Percentiles rank a stretch among this genome's conserved stretches.
phyloP scores from a whole-genome alignment of 2,797 vertebrate species.

The Alca torda region DNA sequence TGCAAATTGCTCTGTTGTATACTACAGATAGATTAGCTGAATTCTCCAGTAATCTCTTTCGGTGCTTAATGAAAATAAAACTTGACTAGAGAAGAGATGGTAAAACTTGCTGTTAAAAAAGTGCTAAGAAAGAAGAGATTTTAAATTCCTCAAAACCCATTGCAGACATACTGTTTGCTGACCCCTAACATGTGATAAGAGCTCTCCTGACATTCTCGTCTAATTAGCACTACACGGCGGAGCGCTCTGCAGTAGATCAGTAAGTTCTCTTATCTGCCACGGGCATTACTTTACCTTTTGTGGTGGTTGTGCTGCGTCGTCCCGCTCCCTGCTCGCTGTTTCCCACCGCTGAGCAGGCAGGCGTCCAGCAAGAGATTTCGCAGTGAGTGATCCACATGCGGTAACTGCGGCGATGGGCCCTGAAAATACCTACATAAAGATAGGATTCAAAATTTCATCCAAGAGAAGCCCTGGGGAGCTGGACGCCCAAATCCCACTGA shows the following conservation, averaged over 20 bases:
- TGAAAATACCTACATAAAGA: not conserved
- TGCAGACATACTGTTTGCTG: not conserved
- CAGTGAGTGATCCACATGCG: fast-evolving
- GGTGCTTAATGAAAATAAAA: not conserved
- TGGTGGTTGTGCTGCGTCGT: not conserved
- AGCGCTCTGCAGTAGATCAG: not conserved
- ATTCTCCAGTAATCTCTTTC: not conserved
- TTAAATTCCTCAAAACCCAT: not conserved
- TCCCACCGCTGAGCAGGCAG: not conserved
- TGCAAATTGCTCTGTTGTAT: not conserved
- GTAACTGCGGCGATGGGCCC: not conserved
- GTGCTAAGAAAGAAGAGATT: not conserved
- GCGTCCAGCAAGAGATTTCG: not conserved
- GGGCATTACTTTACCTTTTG: not conserved
- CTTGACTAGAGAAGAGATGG: not conserved
- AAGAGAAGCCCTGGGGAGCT: not conserved
- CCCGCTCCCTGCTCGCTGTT: not conserved
- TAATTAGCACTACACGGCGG: not conserved
- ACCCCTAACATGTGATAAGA: not conserved
- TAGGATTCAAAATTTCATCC: not conserved
- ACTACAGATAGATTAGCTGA: not conserved
- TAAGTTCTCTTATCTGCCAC: not conserved
- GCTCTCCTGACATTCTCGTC: not conserved
- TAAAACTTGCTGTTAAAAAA: not conserved
- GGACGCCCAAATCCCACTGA: not conserved